These are phyloP conservation scores for Aphelenchoides bicaudatus DNA, from an alignment of 2,888 invertebrate species.

Conservation along the genomic window DNA sequence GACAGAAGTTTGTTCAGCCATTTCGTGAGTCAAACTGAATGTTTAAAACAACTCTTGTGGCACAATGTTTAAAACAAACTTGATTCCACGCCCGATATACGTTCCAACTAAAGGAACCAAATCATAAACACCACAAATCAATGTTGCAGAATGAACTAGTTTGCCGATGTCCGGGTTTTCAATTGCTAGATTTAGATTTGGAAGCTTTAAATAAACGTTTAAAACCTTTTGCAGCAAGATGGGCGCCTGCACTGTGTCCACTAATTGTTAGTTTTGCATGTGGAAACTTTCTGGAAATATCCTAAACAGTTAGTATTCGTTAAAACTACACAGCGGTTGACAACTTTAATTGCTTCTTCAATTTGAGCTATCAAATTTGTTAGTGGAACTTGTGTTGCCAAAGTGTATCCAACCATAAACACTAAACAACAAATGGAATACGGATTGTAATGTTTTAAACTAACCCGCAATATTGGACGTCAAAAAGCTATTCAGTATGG, in stretches of 20 bases:
- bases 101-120: slow-evolving; percentile 8
- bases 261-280: slow-evolving; percentile 9
- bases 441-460: too few species aligned
- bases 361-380: slow-evolving; percentile 14
- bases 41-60: background rate
- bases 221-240: slow-evolving; percentile 15
- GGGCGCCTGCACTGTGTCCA: slow-evolving; percentile 20
- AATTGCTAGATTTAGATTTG: background rate
- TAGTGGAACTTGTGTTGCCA: background rate
- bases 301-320: slow-evolving; percentile 11
- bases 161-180: background rate
- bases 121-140: slow-evolving; percentile 7
- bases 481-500: too few species aligned
- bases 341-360: slow-evolving; percentile 4
- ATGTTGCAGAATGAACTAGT: background rate
- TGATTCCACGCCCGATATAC: slow-evolving; percentile 18
- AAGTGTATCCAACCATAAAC: slow-evolving; percentile 15
- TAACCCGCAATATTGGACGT: too few species aligned
- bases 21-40: slow-evolving; percentile 10
- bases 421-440: too few species aligned
- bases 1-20: slow-evolving; percentile 11
- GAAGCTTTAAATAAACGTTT: background rate
- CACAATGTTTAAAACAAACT: slow-evolving; percentile 1
- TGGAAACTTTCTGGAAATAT: slow-evolving; percentile 4
- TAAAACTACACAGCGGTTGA: slow-evolving; percentile 4